Conservation (phyloP, 2,797 vertebrate species). For the Toxotes lorentzi region DNA sequence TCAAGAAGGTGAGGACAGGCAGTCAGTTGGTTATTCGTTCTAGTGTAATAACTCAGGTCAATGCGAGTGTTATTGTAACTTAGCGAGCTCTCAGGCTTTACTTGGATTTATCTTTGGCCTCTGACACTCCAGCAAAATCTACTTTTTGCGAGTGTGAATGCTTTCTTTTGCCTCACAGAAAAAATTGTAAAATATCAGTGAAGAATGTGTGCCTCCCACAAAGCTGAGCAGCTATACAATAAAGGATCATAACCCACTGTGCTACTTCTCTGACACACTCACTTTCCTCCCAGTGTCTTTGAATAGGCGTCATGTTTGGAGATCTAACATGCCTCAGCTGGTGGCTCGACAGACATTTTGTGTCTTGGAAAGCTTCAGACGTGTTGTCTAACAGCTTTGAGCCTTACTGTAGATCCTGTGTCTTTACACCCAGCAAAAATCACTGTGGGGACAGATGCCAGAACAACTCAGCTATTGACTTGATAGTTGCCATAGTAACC, state of each 20-base stretch:
- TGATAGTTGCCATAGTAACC: slow-evolving; percentile 84
- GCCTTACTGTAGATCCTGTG: slow-evolving; percentile 75
- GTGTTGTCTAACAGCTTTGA: slow-evolving; percentile 74
- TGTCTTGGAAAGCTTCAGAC: slow-evolving; percentile 74
- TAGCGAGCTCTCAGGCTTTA: background rate
- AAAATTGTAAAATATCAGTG: slow-evolving; percentile 1
- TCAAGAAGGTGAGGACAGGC: slow-evolving; percentile 89
- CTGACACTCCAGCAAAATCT: background rate
- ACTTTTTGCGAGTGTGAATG: background rate
- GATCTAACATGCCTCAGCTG: slow-evolving; percentile 67
- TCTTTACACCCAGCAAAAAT: slow-evolving; percentile 73
- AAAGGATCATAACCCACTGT: slow-evolving; percentile 42
- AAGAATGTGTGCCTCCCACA: slow-evolving; percentile 27
- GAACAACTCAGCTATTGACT: slow-evolving; percentile 80
- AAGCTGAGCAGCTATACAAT: slow-evolving; percentile 27
- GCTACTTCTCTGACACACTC: slow-evolving; percentile 29
- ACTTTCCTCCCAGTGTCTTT: slow-evolving; percentile 34
- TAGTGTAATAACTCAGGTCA: background rate
- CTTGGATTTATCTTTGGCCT: slow-evolving; percentile 10
- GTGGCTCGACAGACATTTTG: slow-evolving; percentile 77
- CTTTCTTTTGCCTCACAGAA: background rate
- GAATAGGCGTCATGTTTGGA: slow-evolving; percentile 43
- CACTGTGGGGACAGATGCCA: slow-evolving; percentile 77
- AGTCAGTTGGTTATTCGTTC: background rate
- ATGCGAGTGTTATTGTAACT: background rate